Evolutionary conservation across 2,888 invertebrate genomes (phyloP).

Genomic region (Ceriagrion tenellum): DNA sequence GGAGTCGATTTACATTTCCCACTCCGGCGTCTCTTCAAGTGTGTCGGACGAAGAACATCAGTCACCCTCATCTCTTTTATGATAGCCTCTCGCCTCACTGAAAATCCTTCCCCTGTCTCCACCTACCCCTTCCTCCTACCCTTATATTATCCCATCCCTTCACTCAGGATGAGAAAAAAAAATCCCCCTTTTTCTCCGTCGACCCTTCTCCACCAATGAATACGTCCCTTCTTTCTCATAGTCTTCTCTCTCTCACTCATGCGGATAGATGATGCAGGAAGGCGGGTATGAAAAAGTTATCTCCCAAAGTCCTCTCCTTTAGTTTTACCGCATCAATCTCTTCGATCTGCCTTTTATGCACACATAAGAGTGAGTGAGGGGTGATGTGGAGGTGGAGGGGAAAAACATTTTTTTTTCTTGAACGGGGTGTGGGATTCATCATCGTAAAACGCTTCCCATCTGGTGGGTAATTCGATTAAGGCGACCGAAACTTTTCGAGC

Average conservation of each 20-base stretch:
- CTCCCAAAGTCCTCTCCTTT: background rate
- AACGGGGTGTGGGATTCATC: conserved; percentile 24
- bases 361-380: background rate
- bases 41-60: conserved; percentile 39
- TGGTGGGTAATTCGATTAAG: conserved; percentile 47
- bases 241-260: background rate
- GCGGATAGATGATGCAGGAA: background rate
- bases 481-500: background rate
- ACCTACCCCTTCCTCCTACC: background rate
- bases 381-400: too few species aligned
- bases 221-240: background rate
- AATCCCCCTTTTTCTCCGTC: background rate
- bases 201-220: background rate
- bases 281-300: background rate
- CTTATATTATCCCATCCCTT: background rate
- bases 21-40: background rate
- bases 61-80: background rate
- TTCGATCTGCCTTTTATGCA: conserved; percentile 4
- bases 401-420: too few species aligned
- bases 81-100: background rate
- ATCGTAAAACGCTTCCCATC: conserved; percentile 41
- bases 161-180: background rate
- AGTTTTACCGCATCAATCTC: conserved; percentile 48
- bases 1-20: conserved; percentile 42
- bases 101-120: background rate